Evolutionary conservation across 2,888 invertebrate genomes (phyloP).

Genomic region (Cataglyphis cursor): DNA sequence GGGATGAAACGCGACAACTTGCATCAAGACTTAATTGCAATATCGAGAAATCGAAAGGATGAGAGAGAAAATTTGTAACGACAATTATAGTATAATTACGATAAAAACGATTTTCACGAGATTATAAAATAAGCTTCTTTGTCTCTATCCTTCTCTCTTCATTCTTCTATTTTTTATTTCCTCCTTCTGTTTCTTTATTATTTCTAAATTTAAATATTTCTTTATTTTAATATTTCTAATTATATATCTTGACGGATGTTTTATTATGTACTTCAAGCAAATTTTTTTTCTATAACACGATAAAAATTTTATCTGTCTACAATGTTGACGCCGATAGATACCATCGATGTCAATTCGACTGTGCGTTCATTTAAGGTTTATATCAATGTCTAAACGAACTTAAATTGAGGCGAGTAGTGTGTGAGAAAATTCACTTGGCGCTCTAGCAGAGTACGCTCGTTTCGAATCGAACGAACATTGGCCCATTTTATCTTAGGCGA

Average conservation of each 20-base stretch:
- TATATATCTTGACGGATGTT: neutral
- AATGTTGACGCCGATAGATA: neutral
- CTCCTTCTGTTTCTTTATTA: neutral
- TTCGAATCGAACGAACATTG: conserved; percentile 16
- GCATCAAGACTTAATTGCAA: conserved; percentile 8
- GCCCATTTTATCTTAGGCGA: conserved; percentile 43
- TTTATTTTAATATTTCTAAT: neutral
- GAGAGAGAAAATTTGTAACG: neutral
- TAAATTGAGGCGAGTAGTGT: neutral
- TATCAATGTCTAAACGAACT: conserved; percentile 1
- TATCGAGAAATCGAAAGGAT: conserved; percentile 1
- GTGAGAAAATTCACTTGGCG: neutral
- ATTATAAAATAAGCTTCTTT: neutral
- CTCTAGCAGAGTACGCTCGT: neutral
- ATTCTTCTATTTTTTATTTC: neutral
- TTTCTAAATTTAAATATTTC: neutral
- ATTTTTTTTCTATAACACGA: neutral
- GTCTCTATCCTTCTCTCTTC: neutral
- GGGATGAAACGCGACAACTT: conserved; percentile 12
- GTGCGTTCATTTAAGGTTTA: neutral
- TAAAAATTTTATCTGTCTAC: neutral
- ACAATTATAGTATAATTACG: neutral
- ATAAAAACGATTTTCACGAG: neutral
- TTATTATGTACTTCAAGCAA: neutral
- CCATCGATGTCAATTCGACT: neutral